Percentiles rank a stretch among this genome's conserved stretches.
phyloP scores from a whole-genome alignment of 64 coral and sea anemone species.

The Porites australiensis region DNA sequence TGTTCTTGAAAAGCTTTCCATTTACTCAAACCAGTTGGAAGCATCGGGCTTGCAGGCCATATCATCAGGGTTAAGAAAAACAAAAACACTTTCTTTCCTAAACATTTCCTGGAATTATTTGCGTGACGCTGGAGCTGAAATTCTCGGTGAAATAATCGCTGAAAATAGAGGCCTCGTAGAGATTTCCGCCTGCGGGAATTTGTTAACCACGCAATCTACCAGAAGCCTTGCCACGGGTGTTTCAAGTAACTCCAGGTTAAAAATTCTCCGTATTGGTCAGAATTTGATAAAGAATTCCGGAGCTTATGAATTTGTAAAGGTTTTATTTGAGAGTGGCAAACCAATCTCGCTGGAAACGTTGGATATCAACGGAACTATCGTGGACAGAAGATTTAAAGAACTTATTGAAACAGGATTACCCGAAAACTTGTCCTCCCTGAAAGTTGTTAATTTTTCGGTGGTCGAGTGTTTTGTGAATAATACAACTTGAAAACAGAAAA shows the following conservation, averaged over 20 bases:
- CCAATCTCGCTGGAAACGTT: slow-evolving; percentile 49
- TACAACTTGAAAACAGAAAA: not conserved
- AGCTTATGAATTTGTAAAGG: slow-evolving; percentile 50
- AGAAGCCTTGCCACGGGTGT: slow-evolving; percentile 58
- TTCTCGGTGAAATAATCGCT: slow-evolving; percentile 64
- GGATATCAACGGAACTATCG: slow-evolving; percentile 79
- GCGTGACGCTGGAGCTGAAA: slow-evolving; percentile 72
- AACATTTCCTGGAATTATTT: slow-evolving; percentile 98
- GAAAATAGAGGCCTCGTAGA: slow-evolving; percentile 62
- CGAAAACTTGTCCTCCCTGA: slow-evolving; percentile 15
- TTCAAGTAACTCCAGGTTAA: slow-evolving; percentile 47
- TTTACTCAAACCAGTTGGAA: slow-evolving; percentile 72
- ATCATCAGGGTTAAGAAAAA: slow-evolving; percentile 31
- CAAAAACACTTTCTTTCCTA: slow-evolving; percentile 41
- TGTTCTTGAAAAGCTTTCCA: slow-evolving; percentile 55
- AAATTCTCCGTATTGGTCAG: slow-evolving; percentile 64
- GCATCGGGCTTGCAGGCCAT: slow-evolving; percentile 57
- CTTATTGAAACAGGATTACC: not conserved
- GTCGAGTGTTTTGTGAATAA: not conserved
- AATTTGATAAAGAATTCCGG: slow-evolving; percentile 82
- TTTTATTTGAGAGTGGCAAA: slow-evolving; percentile 13
- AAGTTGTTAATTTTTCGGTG: slow-evolving; percentile 27
- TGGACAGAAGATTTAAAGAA: slow-evolving; percentile 49
- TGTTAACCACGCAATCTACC: slow-evolving; percentile 60
- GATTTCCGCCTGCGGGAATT: slow-evolving; percentile 80